A percentile compares a stretch with the other conserved stretches of the same genome.
Evolutionary conservation across 2,888 invertebrate species (phyloP).

Genomic region (Zygothrica quintamaculata): DNA sequence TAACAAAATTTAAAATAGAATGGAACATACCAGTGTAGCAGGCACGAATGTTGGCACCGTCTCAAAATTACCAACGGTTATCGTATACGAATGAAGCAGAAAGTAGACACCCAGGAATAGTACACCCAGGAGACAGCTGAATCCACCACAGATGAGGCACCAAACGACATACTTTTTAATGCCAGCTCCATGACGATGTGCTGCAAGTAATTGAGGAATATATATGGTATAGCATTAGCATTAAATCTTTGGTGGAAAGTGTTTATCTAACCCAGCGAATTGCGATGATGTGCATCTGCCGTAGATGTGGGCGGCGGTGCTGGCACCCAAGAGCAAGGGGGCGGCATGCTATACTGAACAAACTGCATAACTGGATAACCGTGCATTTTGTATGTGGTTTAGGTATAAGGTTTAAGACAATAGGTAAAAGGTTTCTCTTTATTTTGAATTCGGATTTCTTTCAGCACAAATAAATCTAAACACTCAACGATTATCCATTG

Average conservation of each 20-base stretch:
- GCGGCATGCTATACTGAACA: constrained; percentile 87
- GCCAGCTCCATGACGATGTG: constrained; percentile 84
- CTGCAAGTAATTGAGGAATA: constrained; percentile 75
- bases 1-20: no score
- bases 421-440: no score
- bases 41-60: constrained; percentile 98
- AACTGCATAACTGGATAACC: constrained; percentile 88
- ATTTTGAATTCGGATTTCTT: no score
- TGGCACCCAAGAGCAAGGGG: constrained; percentile 84
- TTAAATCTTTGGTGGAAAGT: no score
- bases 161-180: constrained; percentile 90
- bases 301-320: constrained; percentile 72
- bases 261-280: constrained; percentile 58
- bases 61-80: constrained; percentile 91
- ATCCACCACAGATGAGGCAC: constrained; percentile 91
- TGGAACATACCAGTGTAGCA: constrained; percentile 91
- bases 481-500: no score
- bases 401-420: background rate
- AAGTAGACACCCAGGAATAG: constrained; percentile 91
- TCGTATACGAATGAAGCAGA: constrained; percentile 90
- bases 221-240: no score
- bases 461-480: no score
- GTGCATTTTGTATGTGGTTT: constrained; percentile 85
- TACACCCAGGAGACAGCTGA: constrained; percentile 90
- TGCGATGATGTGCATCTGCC: constrained; percentile 77